phyloP scores from a whole-genome alignment of 2,113 vertebrate genomes.

The Sigmodon hispidus region DNA sequence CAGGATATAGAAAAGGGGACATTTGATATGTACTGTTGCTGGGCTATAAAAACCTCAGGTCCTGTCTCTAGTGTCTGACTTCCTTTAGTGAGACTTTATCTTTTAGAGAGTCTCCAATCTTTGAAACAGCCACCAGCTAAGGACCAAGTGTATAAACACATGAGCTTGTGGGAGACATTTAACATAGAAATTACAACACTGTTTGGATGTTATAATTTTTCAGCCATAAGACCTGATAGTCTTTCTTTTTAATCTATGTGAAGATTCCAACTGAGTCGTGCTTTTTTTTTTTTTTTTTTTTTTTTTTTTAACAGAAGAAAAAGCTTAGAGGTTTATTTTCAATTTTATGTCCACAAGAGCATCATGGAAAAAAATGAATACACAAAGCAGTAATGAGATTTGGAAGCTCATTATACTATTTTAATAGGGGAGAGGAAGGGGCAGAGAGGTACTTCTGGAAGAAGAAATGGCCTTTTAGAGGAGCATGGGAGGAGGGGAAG shows the following conservation, averaged over 20 bases:
- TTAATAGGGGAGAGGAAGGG: not conserved
- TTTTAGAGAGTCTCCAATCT: not conserved
- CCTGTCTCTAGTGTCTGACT: not conserved
- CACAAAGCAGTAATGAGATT: not conserved
- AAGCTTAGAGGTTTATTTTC: not conserved
- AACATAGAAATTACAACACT: not conserved
- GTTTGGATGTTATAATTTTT: not conserved
- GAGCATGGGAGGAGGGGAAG: not conserved
- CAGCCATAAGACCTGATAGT: not conserved
- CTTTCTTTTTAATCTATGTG: not conserved
- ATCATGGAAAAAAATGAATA: not conserved
- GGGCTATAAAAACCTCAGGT: not conserved
- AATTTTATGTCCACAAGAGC: conserved; percentile 3
- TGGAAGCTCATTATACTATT: not conserved
- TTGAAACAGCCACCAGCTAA: not conserved
- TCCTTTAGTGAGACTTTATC: not conserved
- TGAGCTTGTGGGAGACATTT: not conserved
- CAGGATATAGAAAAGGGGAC: not conserved
- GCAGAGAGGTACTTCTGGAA: not conserved
- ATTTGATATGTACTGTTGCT: not conserved
- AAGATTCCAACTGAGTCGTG: not conserved
- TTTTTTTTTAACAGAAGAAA: not conserved
- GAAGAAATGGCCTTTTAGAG: not conserved
- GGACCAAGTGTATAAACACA: not conserved
- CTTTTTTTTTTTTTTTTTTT: not conserved